Base-by-base conservation (phyloP, 92 coral and sea anemone species). In the Porites divaricata region DNA sequence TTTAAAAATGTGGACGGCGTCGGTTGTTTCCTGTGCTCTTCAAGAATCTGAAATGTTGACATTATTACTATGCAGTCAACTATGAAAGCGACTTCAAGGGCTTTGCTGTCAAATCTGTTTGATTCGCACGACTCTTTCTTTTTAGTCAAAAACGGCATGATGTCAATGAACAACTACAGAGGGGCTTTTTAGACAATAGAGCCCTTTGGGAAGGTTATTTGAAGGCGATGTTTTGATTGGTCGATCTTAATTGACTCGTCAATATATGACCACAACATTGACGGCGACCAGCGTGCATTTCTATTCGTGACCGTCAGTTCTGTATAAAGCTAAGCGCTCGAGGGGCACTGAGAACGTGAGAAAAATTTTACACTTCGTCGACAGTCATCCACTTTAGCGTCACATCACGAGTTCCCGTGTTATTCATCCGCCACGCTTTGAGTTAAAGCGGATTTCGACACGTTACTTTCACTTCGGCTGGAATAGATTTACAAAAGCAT, bases 151-250 rank as follows among this genome's bases (percentile, higher is more conserved):
- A 70, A 49, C 71, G 86, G 45, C 86, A 81, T 69, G 20, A 71
- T 59, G 86, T 77, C 71, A 81, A 81, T 71, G 62, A 70, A 0
- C 70, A 6, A 21, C 70, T 24, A 48, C 57, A 23, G 52, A 19
- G 45, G 45, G 75, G 58, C 14, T 53, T 3, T n/a, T 14, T 11
- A 61, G 86, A 81, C 86, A 81, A 81, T 81, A 50, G 78, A 81
- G 71, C 59, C 17, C 53, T 49, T 72, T 81, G 35, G 61, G 85
- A 56, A 56, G 78, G 71, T 61, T 81, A 69, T 52, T 19, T 65
- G 81, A 83, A 78, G 51, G 73, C 64, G 54, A 41, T 41, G 69
- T 50, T 71, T 72, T 81, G 80, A 91, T 91, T 91, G 94, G 94
- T 49, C 74, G 23, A 68, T 65, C 67, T 26, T 89, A 89, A 89